A percentile compares a stretch with the other conserved stretches of the same genome.
These are phyloP conservation scores for Scortum barcoo DNA, from an alignment of 2,113 vertebrate genomes.

Conservation along the genomic window DNA sequence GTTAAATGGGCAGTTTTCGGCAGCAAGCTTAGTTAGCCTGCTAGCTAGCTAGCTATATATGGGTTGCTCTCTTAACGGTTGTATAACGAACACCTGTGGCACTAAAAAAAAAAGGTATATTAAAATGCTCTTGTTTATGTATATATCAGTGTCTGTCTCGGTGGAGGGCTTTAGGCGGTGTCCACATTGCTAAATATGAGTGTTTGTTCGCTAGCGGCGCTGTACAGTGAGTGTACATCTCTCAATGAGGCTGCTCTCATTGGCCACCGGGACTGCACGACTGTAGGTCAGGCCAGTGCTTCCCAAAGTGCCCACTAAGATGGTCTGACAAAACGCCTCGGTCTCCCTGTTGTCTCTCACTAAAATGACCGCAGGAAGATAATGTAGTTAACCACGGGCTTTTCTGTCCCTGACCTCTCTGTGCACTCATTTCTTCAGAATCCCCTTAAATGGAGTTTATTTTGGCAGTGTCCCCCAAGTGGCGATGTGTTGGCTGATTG, in stretches of 20 bases:
- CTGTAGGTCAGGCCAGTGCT: constrained; percentile 33
- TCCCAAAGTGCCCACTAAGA: constrained; percentile 7
- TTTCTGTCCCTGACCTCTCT: constrained; percentile 23
- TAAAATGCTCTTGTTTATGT: neutral
- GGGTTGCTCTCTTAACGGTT: constrained; percentile 62
- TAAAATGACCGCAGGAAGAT: no score
- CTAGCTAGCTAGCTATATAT: constrained; percentile 69
- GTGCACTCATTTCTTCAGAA: neutral
- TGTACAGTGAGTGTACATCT: constrained; percentile 35
- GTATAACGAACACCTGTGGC: constrained; percentile 82
- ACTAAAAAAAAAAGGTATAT: constrained; percentile 51
- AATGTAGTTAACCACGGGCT: neutral
- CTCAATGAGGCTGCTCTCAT: constrained; percentile 39
- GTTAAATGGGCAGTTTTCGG: constrained; percentile 62
- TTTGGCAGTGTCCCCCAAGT: neutral
- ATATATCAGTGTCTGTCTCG: neutral
- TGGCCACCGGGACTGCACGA: constrained; percentile 40
- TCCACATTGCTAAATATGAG: neutral
- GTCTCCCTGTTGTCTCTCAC: neutral
- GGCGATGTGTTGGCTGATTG: neutral
- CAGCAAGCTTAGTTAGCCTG: constrained; percentile 77
- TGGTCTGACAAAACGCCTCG: neutral
- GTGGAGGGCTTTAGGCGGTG: neutral
- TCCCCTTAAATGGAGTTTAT: constrained; percentile 6
- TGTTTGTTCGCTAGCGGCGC: constrained; percentile 29